phyloP scores from a whole-genome alignment of 2,113 vertebrate genomes.

The Tursiops truncatus region DNA sequence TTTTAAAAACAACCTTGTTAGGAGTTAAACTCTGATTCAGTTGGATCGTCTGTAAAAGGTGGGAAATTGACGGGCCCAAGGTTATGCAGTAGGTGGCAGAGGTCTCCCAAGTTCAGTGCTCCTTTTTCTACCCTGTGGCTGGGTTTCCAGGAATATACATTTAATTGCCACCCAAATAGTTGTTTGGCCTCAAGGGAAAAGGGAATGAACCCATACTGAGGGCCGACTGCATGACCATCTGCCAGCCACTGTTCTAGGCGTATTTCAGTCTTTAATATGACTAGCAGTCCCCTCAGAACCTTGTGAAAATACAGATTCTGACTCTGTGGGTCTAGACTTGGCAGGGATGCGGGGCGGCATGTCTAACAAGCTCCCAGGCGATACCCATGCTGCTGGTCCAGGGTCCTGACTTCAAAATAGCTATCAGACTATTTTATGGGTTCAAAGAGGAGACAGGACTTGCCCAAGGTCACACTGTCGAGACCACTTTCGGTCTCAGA shows the following conservation, averaged over 20 bases:
- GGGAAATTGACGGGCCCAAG: not conserved
- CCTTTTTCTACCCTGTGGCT: not conserved
- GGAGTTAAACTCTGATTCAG: not conserved
- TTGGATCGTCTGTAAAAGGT: not conserved
- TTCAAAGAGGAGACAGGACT: not conserved
- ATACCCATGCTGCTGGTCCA: not conserved
- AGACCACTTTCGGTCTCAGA: not conserved
- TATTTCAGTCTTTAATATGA: not conserved
- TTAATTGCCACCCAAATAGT: not conserved
- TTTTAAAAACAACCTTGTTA: not conserved
- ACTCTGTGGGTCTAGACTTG: not conserved
- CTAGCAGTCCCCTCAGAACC: not conserved
- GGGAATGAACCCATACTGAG: not conserved
- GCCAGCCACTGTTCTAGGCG: not conserved
- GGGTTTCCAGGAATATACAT: not conserved
- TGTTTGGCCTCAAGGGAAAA: not conserved
- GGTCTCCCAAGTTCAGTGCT: not conserved
- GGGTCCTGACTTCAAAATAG: not conserved
- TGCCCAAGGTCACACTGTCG: not conserved
- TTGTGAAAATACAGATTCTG: not conserved
- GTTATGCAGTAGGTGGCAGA: not conserved
- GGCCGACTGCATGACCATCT: not conserved
- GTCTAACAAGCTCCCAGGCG: not conserved
- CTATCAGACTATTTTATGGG: not conserved
- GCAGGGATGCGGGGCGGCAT: not conserved